These are phyloP conservation scores for Peribatodes rhomboidaria DNA, from an alignment of 2,888 invertebrate species.

Conservation along the genomic window DNA sequence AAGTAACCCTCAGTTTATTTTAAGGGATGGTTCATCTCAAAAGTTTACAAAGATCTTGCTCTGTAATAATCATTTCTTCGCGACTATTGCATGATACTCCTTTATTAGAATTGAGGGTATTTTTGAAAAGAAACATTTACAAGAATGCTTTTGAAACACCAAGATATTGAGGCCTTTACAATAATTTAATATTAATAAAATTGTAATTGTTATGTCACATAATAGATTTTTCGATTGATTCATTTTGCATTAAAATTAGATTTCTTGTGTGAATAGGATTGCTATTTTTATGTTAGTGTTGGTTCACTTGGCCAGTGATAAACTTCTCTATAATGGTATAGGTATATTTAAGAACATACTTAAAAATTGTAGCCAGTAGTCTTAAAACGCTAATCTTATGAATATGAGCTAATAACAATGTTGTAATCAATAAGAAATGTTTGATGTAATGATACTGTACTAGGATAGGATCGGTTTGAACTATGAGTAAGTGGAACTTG, in stretches of 20 bases:
- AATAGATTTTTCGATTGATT: not conserved
- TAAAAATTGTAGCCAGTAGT: conserved; percentile 43
- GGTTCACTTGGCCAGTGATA: conserved; percentile 8
- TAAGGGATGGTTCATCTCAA: conserved; percentile 79
- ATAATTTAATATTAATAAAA: conserved; percentile 48
- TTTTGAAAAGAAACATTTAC: conserved; percentile 36
- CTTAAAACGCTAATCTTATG: conserved; percentile 82
- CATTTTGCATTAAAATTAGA: conserved; percentile 2
- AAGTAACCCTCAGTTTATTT: conserved; percentile 76
- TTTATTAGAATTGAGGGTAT: conserved; percentile 48
- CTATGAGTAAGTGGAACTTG: conserved; percentile 16
- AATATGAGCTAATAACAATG: conserved; percentile 80
- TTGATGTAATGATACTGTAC: conserved; percentile 30
- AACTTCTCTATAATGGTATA: conserved; percentile 38
- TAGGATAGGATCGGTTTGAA: conserved; percentile 48
- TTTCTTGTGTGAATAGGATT: conserved; percentile 2
- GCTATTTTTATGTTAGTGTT: conserved; percentile 14
- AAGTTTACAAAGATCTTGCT: conserved; percentile 77
- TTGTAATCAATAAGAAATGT: conserved; percentile 45
- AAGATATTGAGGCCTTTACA: conserved; percentile 78
- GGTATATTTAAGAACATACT: conserved; percentile 42
- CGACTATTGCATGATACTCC: conserved; percentile 35
- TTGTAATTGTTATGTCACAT: conserved; percentile 6
- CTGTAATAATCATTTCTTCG: conserved; percentile 20
- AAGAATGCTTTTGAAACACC: conserved; percentile 61